These are phyloP conservation scores for Oreochromis mossambicus DNA, from an alignment of 2,797 vertebrate species.

Conservation along the genomic window DNA sequence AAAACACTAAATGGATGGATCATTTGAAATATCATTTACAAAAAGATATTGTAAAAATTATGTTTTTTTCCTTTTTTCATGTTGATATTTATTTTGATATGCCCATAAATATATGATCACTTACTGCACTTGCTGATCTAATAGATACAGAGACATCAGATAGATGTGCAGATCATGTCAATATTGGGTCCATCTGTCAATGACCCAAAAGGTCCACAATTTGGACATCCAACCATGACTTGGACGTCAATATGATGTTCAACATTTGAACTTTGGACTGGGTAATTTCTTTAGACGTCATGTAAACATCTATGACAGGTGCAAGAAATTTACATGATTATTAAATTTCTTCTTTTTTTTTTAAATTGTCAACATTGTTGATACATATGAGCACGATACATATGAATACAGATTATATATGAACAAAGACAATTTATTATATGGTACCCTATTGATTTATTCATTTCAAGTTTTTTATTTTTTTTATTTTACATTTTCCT, in stretches of 20 bases:
- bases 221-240: not conserved
- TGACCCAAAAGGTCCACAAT: not conserved
- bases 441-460: not conserved
- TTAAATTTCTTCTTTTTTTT: not conserved
- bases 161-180: not conserved
- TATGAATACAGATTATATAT: not conserved
- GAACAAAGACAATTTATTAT: not conserved
- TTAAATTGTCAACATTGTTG: not conserved
- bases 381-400: not conserved
- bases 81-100: not conserved
- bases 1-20: not conserved
- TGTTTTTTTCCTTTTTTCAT: not conserved
- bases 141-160: not conserved
- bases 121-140: not conserved
- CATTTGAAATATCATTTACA: not conserved
- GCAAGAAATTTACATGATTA: not conserved
- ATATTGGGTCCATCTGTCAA: not conserved
- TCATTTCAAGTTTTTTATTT: not conserved
- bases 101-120: not conserved
- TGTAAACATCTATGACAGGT: not conserved
- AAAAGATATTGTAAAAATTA: not conserved
- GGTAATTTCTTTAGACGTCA: not conserved
- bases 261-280: not conserved
- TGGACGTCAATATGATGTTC: not conserved
- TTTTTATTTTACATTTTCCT: rapidly evolving